Evolutionary conservation across 2,797 vertebrate genomes (phyloP).

Genomic region (Sciurus carolinensis): DNA sequence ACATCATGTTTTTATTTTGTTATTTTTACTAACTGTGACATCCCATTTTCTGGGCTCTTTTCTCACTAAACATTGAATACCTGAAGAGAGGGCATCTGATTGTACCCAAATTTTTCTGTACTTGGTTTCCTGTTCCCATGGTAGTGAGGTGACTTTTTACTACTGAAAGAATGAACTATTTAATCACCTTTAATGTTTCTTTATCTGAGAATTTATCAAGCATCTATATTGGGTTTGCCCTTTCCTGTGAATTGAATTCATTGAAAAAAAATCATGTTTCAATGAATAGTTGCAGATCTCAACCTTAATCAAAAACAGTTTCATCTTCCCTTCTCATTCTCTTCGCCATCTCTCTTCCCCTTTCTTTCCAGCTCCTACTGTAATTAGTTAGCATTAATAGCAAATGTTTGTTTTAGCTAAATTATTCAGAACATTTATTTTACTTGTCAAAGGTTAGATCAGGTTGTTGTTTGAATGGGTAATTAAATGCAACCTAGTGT

Average conservation of each 20-base stretch:
- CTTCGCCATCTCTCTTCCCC: slow-evolving; percentile 74
- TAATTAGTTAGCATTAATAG: slow-evolving; percentile 94
- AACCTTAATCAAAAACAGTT: slow-evolving; percentile 90
- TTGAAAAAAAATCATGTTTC: slow-evolving; percentile 78
- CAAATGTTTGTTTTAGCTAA: slow-evolving; percentile 94
- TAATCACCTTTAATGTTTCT: slow-evolving; percentile 51
- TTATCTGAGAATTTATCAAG: slow-evolving; percentile 69
- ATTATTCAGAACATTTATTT: slow-evolving; percentile 95
- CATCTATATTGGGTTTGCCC: slow-evolving; percentile 66
- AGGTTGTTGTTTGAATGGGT: slow-evolving; percentile 92
- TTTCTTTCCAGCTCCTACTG: slow-evolving; percentile 89
- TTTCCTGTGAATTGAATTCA: slow-evolving; percentile 81
- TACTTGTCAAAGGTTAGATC: slow-evolving; percentile 92
- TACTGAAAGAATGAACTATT: slow-evolving; percentile 29
- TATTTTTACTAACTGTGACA: neutral
- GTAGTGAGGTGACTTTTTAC: neutral
- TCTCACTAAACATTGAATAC: neutral
- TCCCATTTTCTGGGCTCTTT: neutral
- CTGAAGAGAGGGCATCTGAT: neutral
- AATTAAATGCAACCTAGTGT: slow-evolving; percentile 91
- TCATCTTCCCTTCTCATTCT: slow-evolving; percentile 75
- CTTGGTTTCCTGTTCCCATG: neutral
- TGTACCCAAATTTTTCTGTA: neutral
- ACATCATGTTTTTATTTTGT: neutral
- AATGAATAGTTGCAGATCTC: slow-evolving; percentile 88